Evolutionary conservation across 2,113 vertebrate genomes (phyloP).

Genomic region (Seriola rivoliana): DNA sequence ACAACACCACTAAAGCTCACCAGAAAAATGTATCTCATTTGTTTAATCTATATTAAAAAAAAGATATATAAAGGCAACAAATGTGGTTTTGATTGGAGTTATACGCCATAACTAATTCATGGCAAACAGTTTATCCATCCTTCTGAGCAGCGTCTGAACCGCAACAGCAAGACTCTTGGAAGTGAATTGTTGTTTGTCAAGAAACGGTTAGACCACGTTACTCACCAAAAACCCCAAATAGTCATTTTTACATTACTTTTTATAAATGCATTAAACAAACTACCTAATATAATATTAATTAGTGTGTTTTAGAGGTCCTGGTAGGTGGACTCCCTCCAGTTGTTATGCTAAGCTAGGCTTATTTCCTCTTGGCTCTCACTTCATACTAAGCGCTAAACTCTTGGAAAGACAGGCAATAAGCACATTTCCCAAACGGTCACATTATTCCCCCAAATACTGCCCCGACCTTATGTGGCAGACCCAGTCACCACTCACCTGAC

Average conservation of each 20-base stretch:
- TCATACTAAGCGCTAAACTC: not conserved
- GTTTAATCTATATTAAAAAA: too few relatives aligned
- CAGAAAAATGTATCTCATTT: too few relatives aligned
- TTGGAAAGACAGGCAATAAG: too few relatives aligned
- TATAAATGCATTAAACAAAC: not conserved
- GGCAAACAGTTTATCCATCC: not conserved
- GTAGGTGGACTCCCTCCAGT: not conserved
- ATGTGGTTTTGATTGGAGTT: not conserved
- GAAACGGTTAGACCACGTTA: not conserved
- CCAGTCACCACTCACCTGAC: slow-evolving; percentile 78
- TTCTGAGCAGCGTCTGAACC: too few relatives aligned
- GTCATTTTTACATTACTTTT: not conserved
- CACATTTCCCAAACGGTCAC: not conserved
- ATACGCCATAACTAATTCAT: not conserved
- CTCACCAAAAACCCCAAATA: not conserved
- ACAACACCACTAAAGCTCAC: too few relatives aligned
- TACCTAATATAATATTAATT: too few relatives aligned
- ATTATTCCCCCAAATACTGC: not conserved
- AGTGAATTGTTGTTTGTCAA: too few relatives aligned
- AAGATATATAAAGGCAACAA: not conserved
- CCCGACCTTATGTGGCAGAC: not conserved
- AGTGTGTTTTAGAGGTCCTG: too few relatives aligned
- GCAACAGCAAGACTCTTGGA: too few relatives aligned
- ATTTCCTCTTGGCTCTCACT: not conserved
- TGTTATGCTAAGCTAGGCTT: not conserved